These are phyloP conservation scores for Coelinius sp. DNA, from an alignment of 2,888 invertebrate genomes.

Conservation along the genomic window DNA sequence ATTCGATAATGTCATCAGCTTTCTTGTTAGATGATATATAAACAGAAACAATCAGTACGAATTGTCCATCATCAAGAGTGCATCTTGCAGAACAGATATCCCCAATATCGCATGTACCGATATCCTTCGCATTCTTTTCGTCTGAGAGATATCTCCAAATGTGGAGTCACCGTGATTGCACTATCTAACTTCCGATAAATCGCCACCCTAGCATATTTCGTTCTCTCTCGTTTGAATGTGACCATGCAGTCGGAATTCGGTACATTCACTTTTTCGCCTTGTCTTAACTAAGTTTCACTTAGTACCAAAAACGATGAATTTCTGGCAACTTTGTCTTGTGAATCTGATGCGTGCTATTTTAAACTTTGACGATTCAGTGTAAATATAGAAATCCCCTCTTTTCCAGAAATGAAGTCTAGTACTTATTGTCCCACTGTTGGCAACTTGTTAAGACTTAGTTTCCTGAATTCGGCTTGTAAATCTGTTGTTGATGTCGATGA, in stretches of 20 bases:
- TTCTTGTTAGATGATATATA: constrained; percentile 36
- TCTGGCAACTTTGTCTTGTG: background rate
- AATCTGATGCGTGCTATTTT: background rate
- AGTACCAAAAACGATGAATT: background rate
- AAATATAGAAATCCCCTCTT: background rate
- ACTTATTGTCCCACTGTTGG: background rate
- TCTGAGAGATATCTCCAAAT: background rate
- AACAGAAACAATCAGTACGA: constrained; percentile 22
- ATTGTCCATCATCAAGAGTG: constrained; percentile 11
- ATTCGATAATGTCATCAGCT: constrained; percentile 22
- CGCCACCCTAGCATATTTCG: constrained; percentile 16
- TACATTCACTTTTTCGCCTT: background rate
- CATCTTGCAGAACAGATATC: constrained; percentile 35
- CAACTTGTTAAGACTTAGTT: background rate
- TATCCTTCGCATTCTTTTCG: background rate
- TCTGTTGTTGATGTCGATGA: background rate
- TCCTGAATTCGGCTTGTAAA: background rate
- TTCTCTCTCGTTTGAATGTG: background rate
- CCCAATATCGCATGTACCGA: constrained; percentile 10
- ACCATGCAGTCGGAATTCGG: background rate
- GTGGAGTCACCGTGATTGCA: background rate
- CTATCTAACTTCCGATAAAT: background rate
- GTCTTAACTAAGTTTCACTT: background rate
- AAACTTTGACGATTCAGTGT: constrained; percentile 7
- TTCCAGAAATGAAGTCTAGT: background rate